phyloP scores from a whole-genome alignment of 2,888 invertebrate species.

The Macaria liturata region DNA sequence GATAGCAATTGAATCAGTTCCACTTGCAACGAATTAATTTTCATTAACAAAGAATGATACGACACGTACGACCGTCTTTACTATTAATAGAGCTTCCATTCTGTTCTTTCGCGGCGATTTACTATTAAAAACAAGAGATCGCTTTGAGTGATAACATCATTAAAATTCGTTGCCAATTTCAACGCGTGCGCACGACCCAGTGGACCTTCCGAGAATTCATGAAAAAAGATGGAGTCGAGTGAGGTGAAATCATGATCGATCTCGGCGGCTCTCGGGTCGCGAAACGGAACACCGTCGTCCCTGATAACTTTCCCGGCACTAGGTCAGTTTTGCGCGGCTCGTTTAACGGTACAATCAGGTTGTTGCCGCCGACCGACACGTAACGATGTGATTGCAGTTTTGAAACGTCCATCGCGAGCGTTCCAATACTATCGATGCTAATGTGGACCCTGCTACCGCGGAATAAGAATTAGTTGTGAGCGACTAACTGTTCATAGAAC shows the following conservation, averaged over 20 bases:
- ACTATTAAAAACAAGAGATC: conserved; percentile 50
- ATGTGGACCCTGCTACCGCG: conserved; percentile 48
- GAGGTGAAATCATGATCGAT: conserved; percentile 45
- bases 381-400: conserved; percentile 79
- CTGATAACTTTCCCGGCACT: conserved; percentile 80
- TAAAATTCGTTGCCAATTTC: conserved; percentile 51
- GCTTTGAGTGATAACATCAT: conserved; percentile 44
- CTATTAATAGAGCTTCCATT: conserved; percentile 41
- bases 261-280: conserved; percentile 50
- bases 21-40: conserved; percentile 80
- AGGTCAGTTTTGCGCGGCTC: conserved; percentile 80
- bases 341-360: conserved; percentile 81
- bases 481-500: conserved; percentile 36
- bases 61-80: conserved; percentile 52
- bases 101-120: conserved; percentile 44
- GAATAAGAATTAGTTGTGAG: conserved; percentile 38
- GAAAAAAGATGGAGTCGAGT: conserved; percentile 32
- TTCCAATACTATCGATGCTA: conserved; percentile 44
- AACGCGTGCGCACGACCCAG: conserved; percentile 42
- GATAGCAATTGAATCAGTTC: conserved; percentile 82
- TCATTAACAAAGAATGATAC: conserved; percentile 69
- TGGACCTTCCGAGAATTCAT: conserved; percentile 36
- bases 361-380: conserved; percentile 73
- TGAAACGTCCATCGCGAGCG: conserved; percentile 63
- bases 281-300: conserved; percentile 69